Evolutionary conservation across 2,888 invertebrate species (phyloP).

Genomic region (Agrotis clavis): DNA sequence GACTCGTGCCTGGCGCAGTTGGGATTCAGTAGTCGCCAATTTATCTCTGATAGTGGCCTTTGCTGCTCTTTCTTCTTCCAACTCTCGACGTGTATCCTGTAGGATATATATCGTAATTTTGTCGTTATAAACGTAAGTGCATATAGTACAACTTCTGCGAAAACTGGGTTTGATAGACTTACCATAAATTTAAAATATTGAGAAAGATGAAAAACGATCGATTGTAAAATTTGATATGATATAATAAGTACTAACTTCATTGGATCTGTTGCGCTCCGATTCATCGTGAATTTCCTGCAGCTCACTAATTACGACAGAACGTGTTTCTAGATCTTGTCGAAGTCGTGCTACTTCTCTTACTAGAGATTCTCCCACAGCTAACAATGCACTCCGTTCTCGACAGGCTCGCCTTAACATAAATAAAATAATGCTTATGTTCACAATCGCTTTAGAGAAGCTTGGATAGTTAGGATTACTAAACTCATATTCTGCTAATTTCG

Average conservation of each 20-base stretch:
- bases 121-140: background rate
- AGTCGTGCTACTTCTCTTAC: conserved; percentile 83
- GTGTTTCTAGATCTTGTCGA: conserved; percentile 79
- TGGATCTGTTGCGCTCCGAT: conserved; percentile 69
- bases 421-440: background rate
- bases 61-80: conserved; percentile 82
- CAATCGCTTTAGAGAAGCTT: background rate
- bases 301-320: conserved; percentile 69
- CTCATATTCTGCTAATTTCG: too few species aligned
- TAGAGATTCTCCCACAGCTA: conserved; percentile 82
- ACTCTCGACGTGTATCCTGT: conserved; percentile 78
- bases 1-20: conserved; percentile 80
- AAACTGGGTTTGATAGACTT: background rate
- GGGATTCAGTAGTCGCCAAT: conserved; percentile 78
- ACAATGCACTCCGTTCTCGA: conserved; percentile 79
- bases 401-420: conserved; percentile 75
- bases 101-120: background rate
- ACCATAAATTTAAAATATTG: background rate
- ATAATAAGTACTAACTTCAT: conserved; percentile 72
- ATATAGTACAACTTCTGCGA: too few species aligned
- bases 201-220: background rate
- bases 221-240: background rate
- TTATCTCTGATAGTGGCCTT: conserved; percentile 79
- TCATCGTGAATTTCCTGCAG: conserved; percentile 72
- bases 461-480: too few species aligned